Evolutionary conservation across 2,113 vertebrate species (phyloP).

Genomic region (Casuarius casuarius): DNA sequence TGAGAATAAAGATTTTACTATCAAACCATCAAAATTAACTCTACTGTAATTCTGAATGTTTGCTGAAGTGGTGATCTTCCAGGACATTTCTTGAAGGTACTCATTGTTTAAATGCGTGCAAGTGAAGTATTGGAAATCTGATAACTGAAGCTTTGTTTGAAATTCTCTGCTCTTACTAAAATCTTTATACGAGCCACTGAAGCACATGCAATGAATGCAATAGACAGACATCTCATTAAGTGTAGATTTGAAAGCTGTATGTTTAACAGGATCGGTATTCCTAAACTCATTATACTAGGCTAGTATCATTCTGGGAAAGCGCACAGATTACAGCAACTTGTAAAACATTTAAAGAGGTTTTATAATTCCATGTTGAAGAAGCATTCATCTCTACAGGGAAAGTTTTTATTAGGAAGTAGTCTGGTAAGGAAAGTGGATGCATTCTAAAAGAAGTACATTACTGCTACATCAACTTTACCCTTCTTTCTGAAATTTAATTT

Average conservation of each 20-base stretch:
- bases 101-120: neutral
- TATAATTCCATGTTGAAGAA: neutral
- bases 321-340: neutral
- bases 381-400: neutral
- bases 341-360: neutral
- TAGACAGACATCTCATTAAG: neutral
- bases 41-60: neutral
- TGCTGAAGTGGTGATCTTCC: neutral
- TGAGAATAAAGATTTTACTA: neutral
- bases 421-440: neutral
- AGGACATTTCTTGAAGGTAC: neutral
- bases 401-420: neutral
- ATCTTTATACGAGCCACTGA: neutral
- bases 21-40: neutral
- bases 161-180: neutral
- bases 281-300: neutral
- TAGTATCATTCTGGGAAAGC: neutral
- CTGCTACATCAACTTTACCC: neutral
- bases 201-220: neutral
- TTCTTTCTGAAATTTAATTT: neutral
- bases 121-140: too few relatives aligned
- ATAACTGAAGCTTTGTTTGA: neutral
- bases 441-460: neutral
- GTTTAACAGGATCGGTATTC: neutral
- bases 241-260: neutral